A percentile compares a stretch with the other conserved stretches of the same genome.
These are phyloP conservation scores for Octonoba sinensis DNA, from an alignment of 2,888 invertebrate species.

Conservation along the genomic window DNA sequence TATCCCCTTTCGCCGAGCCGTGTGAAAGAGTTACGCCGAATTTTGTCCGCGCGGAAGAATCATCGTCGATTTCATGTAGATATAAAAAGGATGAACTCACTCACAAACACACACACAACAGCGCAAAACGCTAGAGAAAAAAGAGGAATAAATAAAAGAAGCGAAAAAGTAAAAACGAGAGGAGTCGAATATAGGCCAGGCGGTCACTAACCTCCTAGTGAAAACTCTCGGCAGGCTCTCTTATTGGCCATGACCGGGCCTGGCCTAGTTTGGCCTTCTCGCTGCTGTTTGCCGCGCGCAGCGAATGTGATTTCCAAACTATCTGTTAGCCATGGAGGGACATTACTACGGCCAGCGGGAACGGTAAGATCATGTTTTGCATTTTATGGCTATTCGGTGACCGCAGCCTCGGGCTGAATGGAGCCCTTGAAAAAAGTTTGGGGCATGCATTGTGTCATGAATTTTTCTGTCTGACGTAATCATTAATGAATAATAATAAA, in stretches of 20 bases:
- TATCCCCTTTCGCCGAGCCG: slow-evolving; percentile 18
- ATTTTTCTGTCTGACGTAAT: too few relatives aligned
- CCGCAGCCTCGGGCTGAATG: not conserved
- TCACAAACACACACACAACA: slow-evolving; percentile 24
- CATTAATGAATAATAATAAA: too few relatives aligned
- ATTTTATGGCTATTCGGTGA: not conserved
- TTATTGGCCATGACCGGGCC: slow-evolving; percentile 61
- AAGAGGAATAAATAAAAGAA: slow-evolving; percentile 20
- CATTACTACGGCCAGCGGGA: slow-evolving; percentile 6
- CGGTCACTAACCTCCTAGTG: slow-evolving; percentile 58
- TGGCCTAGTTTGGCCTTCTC: slow-evolving; percentile 45
- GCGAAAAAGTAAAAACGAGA: slow-evolving; percentile 19
- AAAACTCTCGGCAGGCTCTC: slow-evolving; percentile 47
- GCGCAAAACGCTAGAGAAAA: slow-evolving; percentile 17
- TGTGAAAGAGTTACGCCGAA: slow-evolving; percentile 8
- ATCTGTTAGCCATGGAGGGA: slow-evolving; percentile 35
- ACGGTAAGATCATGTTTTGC: slow-evolving; percentile 15
- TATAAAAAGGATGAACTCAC: too few relatives aligned
- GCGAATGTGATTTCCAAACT: slow-evolving; percentile 17
- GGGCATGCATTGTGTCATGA: not conserved
- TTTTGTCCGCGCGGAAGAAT: too few relatives aligned
- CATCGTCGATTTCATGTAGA: too few relatives aligned
- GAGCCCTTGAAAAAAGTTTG: not conserved
- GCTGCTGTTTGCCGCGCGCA: slow-evolving; percentile 11
- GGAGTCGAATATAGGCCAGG: slow-evolving; percentile 56